Evolutionary conservation across 2,797 vertebrate species (phyloP).

Genomic region (Sebastes oblongus): DNA sequence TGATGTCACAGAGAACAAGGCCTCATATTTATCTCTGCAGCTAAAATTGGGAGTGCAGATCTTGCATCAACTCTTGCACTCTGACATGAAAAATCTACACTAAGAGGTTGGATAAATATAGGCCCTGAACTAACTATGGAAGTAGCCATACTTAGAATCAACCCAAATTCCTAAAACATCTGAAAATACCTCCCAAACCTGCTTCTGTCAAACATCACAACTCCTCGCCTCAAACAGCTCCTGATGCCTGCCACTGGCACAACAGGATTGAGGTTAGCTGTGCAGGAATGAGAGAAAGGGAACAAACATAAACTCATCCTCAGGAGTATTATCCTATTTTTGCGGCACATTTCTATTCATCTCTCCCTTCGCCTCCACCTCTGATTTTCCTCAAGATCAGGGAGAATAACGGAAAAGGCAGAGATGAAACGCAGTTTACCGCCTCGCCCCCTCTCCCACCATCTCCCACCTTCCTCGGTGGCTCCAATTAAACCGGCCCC

Average conservation of each 20-base stretch:
- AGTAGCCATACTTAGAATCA: conserved; percentile 48
- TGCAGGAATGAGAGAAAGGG: conserved; percentile 43
- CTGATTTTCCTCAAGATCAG: conserved; percentile 62
- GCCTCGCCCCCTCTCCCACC: neutral
- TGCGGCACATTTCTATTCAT: conserved; percentile 53
- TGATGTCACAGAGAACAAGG: conserved; percentile 10
- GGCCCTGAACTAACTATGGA: conserved; percentile 34
- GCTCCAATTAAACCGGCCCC: conserved; percentile 65
- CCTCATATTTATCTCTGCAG: conserved; percentile 27
- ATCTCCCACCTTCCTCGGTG: conserved; percentile 46
- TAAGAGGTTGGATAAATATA: conserved; percentile 56
- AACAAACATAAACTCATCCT: conserved; percentile 52
- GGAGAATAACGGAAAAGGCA: conserved; percentile 38
- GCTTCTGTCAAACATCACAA: conserved; percentile 42
- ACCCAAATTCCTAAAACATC: conserved; percentile 58
- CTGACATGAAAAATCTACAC: conserved; percentile 44
- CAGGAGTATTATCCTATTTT: conserved; percentile 60
- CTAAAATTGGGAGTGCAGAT: conserved; percentile 37
- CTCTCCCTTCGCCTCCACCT: conserved; percentile 43
- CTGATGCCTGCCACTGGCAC: conserved; percentile 35
- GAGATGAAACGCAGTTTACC: conserved; percentile 53
- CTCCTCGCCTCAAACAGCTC: conserved; percentile 33
- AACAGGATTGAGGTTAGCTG: conserved; percentile 56
- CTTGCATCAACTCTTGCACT: conserved; percentile 45
- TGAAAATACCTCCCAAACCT: conserved; percentile 30